A percentile compares a stretch with the other conserved stretches of the same genome.
phyloP scores from a whole-genome alignment of 1,140 invertebrate species.

The Drosophila melanogaster region DNA sequence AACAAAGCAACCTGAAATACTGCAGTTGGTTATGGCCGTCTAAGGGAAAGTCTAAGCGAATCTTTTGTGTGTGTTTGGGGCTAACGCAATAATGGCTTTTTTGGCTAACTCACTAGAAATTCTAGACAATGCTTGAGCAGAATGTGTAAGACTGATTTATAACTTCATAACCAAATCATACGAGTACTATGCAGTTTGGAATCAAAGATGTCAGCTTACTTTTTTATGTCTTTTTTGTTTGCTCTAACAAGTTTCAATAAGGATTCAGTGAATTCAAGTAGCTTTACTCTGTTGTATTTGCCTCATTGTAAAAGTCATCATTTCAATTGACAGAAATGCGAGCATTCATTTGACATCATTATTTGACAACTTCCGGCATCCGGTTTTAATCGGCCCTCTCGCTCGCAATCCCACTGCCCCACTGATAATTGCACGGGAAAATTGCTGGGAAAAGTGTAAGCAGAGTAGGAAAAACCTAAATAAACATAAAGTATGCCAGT shows the following conservation, averaged over 20 bases:
- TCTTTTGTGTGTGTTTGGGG: neutral
- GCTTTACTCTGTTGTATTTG: neutral
- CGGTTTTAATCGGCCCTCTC: slow-evolving; percentile 19
- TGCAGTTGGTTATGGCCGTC: neutral
- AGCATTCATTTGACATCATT: slow-evolving; percentile 41
- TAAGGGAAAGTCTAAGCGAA: neutral
- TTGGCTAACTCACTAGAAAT: neutral
- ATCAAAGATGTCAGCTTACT: no score
- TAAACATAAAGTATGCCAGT: slow-evolving; percentile 57
- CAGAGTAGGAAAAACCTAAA: slow-evolving; percentile 31
- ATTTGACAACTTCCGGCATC: slow-evolving; percentile 63
- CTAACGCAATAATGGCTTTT: neutral
- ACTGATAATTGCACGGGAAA: slow-evolving; percentile 54
- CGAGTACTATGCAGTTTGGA: no score
- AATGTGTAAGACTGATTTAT: neutral
- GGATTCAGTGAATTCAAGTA: no score
- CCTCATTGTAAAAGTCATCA: neutral
- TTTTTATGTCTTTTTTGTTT: neutral
- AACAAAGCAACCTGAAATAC: slow-evolving; percentile 16
- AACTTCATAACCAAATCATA: neutral
- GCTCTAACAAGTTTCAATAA: neutral
- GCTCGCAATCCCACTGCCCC: neutral
- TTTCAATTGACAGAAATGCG: neutral
- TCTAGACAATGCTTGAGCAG: neutral
- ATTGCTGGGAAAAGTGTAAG: slow-evolving; percentile 22